Base-by-base conservation (phyloP, 2,113 vertebrate genomes). In the Erythrocercus mccallii region DNA sequence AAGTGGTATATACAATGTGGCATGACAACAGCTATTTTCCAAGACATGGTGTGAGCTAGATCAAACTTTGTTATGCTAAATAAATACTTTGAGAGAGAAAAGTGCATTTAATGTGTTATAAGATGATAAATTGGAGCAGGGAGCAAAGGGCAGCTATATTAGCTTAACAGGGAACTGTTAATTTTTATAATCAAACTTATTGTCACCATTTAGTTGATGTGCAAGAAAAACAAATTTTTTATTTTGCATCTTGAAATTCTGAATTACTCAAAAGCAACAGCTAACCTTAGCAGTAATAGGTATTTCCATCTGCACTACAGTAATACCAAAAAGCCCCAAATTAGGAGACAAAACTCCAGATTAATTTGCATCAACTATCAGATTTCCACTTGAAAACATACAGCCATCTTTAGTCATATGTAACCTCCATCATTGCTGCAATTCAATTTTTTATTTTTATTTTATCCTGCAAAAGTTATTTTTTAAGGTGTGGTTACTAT, bases 321-420 rank as follows among this genome's bases (percentile, higher is more conserved):
- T 11, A 54, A 58, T 42, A 81, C 1, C 27, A 86, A 80, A 12
- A 65, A 80, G 33, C 3, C 18, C 7, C 33, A 65, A 18, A 69
- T 1, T 1, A 82, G 18, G 20, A 72, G n/a, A 27, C 1, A 72
- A 56, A 83, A 60, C 11, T 45, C 42, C 33, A 37, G 22, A 57
- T 77, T 53, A 4, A 30, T 15, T 42, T 65, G 25, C 13, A 69
- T 6, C 12, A 44, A 1, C 13, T 28, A 13, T 6, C 30, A 44
- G 23, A 51, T 76, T 84, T 85, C 27, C n/a, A 64, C 0, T 0
- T 15, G 45, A 40, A 82, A 31, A 60, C 3, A 11, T 12, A 57
- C 4, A 47, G 12, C 19, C 40, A 15, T n/a, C 10, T 50, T 84
- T 68, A 62, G 6, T 44, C 8, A 35, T 7, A 48, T 0, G 1